A percentile compares a stretch with the other conserved stretches of the same genome.
Evolutionary conservation across 2,113 vertebrate species (phyloP).

Genomic region (Phoxinus phoxinus): DNA sequence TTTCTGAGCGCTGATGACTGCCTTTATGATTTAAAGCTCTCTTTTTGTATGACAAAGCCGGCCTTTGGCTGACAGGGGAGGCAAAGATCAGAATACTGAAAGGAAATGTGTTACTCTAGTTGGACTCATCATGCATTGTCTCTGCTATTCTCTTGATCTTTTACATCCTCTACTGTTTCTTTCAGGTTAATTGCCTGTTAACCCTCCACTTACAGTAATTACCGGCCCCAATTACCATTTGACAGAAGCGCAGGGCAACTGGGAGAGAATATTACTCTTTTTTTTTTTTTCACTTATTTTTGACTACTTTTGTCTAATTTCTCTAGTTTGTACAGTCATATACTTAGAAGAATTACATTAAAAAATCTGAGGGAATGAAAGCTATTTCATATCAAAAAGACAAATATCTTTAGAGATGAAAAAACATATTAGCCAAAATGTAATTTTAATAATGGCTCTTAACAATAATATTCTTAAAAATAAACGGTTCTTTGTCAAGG

Average conservation of each 20-base stretch:
- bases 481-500: background rate
- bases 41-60: constrained; percentile 41
- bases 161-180: constrained; percentile 41
- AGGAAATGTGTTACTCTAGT: constrained; percentile 47
- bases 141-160: constrained; percentile 31
- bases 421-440: background rate
- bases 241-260: constrained; percentile 47
- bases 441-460: background rate
- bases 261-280: constrained; percentile 40
- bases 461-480: background rate
- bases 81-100: constrained; percentile 58
- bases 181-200: constrained; percentile 59
- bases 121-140: constrained; percentile 38
- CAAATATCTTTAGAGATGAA: background rate
- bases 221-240: constrained; percentile 58
- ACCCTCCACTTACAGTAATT: constrained; percentile 60
- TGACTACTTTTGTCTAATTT: constrained; percentile 38
- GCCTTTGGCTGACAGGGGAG: constrained; percentile 45
- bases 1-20: constrained; percentile 39
- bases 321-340: background rate
- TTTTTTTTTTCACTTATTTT: constrained; percentile 32
- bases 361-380: background rate
- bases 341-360: background rate
- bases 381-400: background rate
- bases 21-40: constrained; percentile 46